Evolutionary conservation across 2,888 invertebrate species (phyloP).

Genomic region (Diarsia brunnea): DNA sequence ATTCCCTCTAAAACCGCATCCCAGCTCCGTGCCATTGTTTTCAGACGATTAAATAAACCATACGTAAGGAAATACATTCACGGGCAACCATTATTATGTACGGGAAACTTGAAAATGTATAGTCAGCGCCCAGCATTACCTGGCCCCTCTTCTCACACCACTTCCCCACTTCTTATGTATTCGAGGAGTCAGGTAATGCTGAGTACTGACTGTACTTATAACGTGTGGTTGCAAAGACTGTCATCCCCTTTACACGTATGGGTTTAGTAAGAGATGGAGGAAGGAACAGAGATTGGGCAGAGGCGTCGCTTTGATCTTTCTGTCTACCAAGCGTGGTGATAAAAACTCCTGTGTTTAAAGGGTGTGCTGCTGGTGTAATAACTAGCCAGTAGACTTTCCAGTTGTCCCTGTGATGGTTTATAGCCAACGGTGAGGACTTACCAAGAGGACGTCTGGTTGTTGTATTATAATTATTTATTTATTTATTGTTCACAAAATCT

Average conservation of each 20-base stretch:
- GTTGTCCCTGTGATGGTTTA: not conserved
- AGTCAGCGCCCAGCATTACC: too few relatives aligned
- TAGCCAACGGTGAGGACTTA: not conserved
- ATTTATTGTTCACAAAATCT: too few relatives aligned
- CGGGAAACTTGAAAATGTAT: slow-evolving; percentile 37
- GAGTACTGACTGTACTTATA: not conserved
- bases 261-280: not conserved
- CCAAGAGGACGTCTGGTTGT: not conserved
- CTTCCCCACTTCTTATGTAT: too few relatives aligned
- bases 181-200: too few relatives aligned
- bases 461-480: too few relatives aligned
- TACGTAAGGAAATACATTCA: slow-evolving; percentile 23
- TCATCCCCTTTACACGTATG: not conserved
- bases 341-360: not conserved
- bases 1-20: slow-evolving; percentile 29
- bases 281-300: not conserved
- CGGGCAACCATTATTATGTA: slow-evolving; percentile 44
- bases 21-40: slow-evolving; percentile 12
- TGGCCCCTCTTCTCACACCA: too few relatives aligned
- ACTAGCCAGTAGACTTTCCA: not conserved
- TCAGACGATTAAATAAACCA: slow-evolving; percentile 48
- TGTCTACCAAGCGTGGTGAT: not conserved
- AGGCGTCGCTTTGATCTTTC: not conserved
- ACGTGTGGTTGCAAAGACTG: not conserved
- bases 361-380: not conserved